phyloP scores from a whole-genome alignment of 2,113 vertebrate genomes.

The Paracyprichromis sp. region DNA sequence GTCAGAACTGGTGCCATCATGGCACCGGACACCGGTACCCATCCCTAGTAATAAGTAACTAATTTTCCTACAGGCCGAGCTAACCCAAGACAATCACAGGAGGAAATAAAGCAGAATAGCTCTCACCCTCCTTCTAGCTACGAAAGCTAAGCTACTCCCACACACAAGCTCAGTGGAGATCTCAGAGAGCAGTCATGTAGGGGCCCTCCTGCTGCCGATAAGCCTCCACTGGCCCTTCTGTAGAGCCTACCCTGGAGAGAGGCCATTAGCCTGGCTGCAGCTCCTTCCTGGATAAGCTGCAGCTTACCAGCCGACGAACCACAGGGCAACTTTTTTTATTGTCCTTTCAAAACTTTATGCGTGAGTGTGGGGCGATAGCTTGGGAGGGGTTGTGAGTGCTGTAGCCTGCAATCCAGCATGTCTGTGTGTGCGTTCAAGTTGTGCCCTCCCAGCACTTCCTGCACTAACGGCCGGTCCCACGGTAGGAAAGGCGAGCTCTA shows the following conservation, averaged over 20 bases:
- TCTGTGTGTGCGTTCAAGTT: slow-evolving; percentile 16
- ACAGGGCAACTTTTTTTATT: slow-evolving; percentile 59
- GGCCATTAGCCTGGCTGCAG: slow-evolving; percentile 53
- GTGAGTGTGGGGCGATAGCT: slow-evolving; percentile 21
- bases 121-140: background rate
- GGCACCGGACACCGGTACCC: too few relatives aligned
- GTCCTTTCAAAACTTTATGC: slow-evolving; percentile 57
- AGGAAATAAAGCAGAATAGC: background rate
- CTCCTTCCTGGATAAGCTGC: slow-evolving; percentile 61
- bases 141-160: slow-evolving; percentile 33
- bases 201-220: slow-evolving; percentile 54
- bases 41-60: background rate
- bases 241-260: slow-evolving; percentile 36
- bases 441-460: slow-evolving; percentile 59
- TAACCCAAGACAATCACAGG: background rate
- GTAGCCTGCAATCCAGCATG: slow-evolving; percentile 9
- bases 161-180: slow-evolving; percentile 16
- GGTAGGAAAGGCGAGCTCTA: slow-evolving; percentile 52
- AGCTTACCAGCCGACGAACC: slow-evolving; percentile 43
- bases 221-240: slow-evolving; percentile 32
- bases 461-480: slow-evolving; percentile 62
- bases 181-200: slow-evolving; percentile 16
- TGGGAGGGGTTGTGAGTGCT: slow-evolving; percentile 9
- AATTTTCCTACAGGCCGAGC: slow-evolving; percentile 1
- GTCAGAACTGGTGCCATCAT: too few relatives aligned